Percentiles rank a stretch among this genome's conserved stretches.
Evolutionary conservation across 2,113 vertebrate species (phyloP).

Genomic region (Microcebus tavaratra): DNA sequence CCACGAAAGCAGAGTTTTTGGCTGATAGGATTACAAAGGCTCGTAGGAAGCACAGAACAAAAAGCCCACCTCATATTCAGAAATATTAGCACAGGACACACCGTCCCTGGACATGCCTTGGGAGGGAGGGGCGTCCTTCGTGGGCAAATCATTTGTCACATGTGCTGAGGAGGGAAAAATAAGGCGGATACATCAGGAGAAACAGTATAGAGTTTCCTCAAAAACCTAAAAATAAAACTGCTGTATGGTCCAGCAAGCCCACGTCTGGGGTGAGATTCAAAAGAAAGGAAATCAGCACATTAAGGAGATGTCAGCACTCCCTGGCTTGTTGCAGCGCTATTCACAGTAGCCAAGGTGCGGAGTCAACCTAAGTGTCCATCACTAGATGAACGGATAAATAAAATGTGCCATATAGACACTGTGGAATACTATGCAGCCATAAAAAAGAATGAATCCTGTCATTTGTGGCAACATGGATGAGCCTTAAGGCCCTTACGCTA

Average conservation of each 20-base stretch:
- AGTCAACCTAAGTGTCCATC: neutral
- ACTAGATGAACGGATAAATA: neutral
- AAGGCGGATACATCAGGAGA: neutral
- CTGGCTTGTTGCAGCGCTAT: neutral
- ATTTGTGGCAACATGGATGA: neutral
- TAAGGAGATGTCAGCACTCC: neutral
- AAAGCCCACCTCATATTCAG: neutral
- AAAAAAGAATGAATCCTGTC: neutral
- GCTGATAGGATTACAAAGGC: too few species aligned
- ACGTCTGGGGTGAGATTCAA: neutral
- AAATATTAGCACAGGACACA: neutral
- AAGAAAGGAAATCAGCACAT: neutral
- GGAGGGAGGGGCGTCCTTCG: neutral
- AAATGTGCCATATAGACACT: neutral
- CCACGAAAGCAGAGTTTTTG: neutral
- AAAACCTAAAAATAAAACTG: neutral
- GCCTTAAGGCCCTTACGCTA: neutral
- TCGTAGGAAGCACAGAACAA: neutral
- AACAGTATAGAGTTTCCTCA: neutral
- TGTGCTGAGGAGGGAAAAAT: too few species aligned
- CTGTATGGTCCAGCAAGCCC: neutral
- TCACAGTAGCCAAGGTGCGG: neutral
- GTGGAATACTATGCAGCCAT: neutral
- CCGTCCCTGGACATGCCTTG: rapidly evolving
- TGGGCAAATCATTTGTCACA: neutral